Conservation (phyloP, 1,140 invertebrate species). For the Drosophila orena region DNA sequence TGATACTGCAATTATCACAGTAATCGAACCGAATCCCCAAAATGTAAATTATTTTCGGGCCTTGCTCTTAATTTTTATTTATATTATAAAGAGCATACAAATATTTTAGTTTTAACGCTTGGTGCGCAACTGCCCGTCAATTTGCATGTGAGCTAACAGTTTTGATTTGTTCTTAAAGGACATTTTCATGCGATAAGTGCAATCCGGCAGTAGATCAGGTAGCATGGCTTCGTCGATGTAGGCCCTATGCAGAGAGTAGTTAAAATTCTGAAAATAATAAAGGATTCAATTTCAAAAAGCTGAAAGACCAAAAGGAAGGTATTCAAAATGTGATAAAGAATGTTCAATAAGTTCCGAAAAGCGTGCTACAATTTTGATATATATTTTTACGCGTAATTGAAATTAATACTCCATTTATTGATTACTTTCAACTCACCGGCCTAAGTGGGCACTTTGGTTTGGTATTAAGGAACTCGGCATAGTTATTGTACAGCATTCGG, state of each 20-base stretch:
- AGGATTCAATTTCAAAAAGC: too few species aligned
- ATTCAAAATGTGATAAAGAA: too few species aligned
- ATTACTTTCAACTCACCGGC: slow-evolving; percentile 35
- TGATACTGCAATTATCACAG: background rate
- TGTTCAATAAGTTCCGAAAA: background rate
- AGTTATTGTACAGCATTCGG: slow-evolving; percentile 37
- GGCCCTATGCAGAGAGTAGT: slow-evolving; percentile 50
- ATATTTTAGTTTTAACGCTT: background rate
- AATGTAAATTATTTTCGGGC: background rate
- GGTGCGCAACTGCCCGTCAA: slow-evolving; percentile 36
- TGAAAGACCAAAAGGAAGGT: too few species aligned
- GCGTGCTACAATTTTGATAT: background rate
- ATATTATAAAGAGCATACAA: slow-evolving; percentile 1
- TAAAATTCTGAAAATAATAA: slow-evolving; percentile 41
- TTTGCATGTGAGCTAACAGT: slow-evolving; percentile 30
- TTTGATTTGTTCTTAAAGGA: slow-evolving; percentile 41
- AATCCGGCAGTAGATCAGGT: slow-evolving; percentile 54
- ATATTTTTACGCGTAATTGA: background rate
- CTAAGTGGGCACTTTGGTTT: slow-evolving; percentile 45
- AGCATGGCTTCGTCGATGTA: slow-evolving; percentile 50
- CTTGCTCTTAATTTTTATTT: background rate
- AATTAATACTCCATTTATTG: background rate
- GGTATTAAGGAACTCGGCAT: slow-evolving; percentile 37
- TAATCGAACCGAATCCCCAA: background rate
- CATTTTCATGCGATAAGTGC: slow-evolving; percentile 43